Conservation (phyloP, 1,140 invertebrate genomes). For the Oscheius sp. region DNA sequence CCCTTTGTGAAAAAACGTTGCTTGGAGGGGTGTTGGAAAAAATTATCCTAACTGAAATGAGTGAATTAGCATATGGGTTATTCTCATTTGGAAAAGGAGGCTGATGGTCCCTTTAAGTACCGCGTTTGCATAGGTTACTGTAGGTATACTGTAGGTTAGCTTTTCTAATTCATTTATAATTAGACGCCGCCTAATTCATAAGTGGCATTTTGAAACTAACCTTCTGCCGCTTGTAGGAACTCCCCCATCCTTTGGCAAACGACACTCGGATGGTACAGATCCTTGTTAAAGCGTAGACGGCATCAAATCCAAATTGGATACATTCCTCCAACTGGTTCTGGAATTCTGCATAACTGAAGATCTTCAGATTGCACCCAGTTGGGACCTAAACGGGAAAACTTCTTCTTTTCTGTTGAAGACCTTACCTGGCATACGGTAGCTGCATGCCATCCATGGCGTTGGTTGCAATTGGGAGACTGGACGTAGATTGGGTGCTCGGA, state of each 20-base stretch:
- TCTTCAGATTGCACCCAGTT: conserved; percentile 94
- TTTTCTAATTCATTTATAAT: too few relatives aligned
- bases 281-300: conserved; percentile 91
- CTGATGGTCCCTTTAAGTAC: too few relatives aligned
- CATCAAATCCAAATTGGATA: conserved; percentile 95
- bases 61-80: too few relatives aligned
- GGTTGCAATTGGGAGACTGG: conserved; percentile 97
- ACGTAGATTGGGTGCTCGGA: conserved; percentile 97
- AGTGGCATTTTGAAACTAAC: too few relatives aligned
- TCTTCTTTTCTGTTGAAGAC: conserved; percentile 65
- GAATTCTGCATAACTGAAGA: conserved; percentile 99
- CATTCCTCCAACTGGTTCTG: conserved; percentile 92
- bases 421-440: conserved; percentile 98
- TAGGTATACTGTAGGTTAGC: too few relatives aligned
- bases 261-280: conserved; percentile 99
- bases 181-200: too few relatives aligned
- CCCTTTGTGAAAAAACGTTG: too few relatives aligned
- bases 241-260: conserved; percentile 89
- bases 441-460: conserved; percentile 96
- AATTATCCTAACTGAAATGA: too few relatives aligned
- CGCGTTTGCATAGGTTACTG: too few relatives aligned
- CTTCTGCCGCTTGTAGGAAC: conserved; percentile 85
- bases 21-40: too few relatives aligned
- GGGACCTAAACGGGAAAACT: conserved; percentile 35
- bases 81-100: too few relatives aligned